A percentile compares a stretch with the other conserved stretches of the same genome.
Evolutionary conservation across 2,797 vertebrate species (phyloP).

Genomic region (Natrix natrix): DNA sequence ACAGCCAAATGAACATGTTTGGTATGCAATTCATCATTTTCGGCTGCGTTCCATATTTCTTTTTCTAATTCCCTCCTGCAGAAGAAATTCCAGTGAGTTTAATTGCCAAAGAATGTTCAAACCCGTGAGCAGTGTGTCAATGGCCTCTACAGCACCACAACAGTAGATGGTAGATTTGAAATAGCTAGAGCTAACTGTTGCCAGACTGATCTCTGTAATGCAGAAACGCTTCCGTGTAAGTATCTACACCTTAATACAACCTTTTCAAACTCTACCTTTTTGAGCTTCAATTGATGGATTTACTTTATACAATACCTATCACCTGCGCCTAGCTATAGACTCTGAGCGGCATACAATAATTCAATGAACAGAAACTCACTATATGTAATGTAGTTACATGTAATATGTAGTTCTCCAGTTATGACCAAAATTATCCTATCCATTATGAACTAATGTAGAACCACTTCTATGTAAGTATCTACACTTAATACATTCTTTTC

Average conservation of each 20-base stretch:
- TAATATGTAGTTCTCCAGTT: too few relatives aligned
- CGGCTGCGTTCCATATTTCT: neutral
- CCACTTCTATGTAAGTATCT: too few relatives aligned
- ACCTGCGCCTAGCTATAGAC: too few relatives aligned
- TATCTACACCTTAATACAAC: neutral
- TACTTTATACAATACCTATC: too few relatives aligned
- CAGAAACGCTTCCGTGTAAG: neutral
- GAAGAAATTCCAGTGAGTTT: fast-evolving
- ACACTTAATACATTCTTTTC: too few relatives aligned
- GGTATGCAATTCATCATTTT: neutral
- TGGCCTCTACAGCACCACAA: neutral
- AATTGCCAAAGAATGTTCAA: neutral
- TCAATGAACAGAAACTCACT: too few relatives aligned
- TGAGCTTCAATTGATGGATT: too few relatives aligned
- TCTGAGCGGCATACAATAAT: too few relatives aligned
- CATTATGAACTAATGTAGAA: too few relatives aligned
- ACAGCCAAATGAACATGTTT: neutral
- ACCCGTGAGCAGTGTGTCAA: fast-evolving
- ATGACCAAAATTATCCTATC: too few relatives aligned
- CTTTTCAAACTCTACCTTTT: too few relatives aligned
- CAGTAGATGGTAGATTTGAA: neutral
- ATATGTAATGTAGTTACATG: too few relatives aligned
- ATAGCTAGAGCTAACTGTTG: neutral
- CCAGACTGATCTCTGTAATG: neutral
- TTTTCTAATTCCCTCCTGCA: neutral